Conservation (phyloP, 1,140 invertebrate genomes). For the Cydia amplana region DNA sequence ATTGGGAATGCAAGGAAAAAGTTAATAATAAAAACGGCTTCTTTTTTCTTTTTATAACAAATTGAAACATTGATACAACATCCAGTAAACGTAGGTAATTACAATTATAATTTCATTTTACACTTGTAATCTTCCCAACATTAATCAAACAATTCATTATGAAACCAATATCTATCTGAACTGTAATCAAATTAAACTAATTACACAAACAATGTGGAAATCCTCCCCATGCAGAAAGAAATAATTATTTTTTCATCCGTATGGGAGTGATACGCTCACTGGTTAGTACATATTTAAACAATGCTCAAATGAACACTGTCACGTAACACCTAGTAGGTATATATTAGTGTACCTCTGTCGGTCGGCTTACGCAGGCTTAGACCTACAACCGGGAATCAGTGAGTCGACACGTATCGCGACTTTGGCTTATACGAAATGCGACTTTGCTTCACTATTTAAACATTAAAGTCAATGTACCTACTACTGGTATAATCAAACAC, state of each 20-base stretch:
- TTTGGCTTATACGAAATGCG: conserved; percentile 20
- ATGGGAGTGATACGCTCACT: too few relatives aligned
- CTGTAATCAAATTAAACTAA: neutral
- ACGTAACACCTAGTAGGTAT: neutral
- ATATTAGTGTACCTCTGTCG: conserved; percentile 1
- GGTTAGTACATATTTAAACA: neutral
- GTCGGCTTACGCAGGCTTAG: conserved; percentile 24
- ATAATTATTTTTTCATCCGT: neutral
- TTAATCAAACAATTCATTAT: neutral
- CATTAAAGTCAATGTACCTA: neutral
- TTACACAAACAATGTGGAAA: neutral
- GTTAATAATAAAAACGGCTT: too few relatives aligned
- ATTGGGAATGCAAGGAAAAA: too few relatives aligned
- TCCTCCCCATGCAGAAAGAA: neutral
- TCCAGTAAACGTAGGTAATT: too few relatives aligned
- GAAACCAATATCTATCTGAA: too few relatives aligned
- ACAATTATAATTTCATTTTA: too few relatives aligned
- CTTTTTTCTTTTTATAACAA: too few relatives aligned
- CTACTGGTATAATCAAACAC: neutral
- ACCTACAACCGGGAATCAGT: conserved; percentile 18
- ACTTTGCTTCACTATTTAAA: neutral
- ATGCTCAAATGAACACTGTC: neutral
- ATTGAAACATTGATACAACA: too few relatives aligned
- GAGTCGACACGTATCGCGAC: conserved; percentile 16
- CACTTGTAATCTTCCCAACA: too few relatives aligned